Evolutionary conservation across 2,888 invertebrate species (phyloP).

Genomic region (Atethmia centrago): DNA sequence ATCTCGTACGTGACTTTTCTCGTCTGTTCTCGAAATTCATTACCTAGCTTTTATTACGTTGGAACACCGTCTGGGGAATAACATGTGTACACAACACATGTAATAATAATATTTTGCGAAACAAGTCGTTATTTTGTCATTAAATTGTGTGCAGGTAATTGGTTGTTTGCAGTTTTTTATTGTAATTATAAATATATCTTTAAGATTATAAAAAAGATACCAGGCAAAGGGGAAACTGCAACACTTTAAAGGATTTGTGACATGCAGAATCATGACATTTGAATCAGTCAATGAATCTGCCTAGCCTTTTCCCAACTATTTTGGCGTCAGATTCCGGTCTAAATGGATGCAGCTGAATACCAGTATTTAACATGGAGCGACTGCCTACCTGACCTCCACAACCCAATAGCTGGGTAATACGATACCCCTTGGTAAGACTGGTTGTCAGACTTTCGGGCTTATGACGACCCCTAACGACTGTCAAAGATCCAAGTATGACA

Average conservation of each 20-base stretch:
- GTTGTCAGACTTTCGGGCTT: no score
- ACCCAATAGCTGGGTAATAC: no score
- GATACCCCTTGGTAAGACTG: no score
- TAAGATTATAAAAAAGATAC: not conserved
- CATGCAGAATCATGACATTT: not conserved
- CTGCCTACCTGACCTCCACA: no score
- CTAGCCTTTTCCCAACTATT: no score
- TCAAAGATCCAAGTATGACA: no score
- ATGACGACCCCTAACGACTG: no score
- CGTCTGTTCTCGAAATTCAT: conserved; percentile 41
- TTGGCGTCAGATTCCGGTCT: no score
- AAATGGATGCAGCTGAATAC: no score
- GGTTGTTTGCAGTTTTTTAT: not conserved
- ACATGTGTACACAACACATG: no score
- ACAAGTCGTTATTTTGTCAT: conserved; percentile 2
- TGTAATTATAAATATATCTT: not conserved
- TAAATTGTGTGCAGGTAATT: not conserved
- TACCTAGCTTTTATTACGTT: conserved; percentile 44
- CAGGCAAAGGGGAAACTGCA: not conserved
- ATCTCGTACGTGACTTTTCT: conserved; percentile 50
- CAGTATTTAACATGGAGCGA: no score
- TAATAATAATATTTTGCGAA: conserved; percentile 18
- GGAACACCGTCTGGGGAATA: conserved; percentile 3
- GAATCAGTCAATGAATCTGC: no score
- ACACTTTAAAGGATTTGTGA: not conserved